A percentile compares a stretch with the other conserved stretches of the same genome.
phyloP scores from a whole-genome alignment of 2,888 invertebrate species.

The Melanchra persicariae region DNA sequence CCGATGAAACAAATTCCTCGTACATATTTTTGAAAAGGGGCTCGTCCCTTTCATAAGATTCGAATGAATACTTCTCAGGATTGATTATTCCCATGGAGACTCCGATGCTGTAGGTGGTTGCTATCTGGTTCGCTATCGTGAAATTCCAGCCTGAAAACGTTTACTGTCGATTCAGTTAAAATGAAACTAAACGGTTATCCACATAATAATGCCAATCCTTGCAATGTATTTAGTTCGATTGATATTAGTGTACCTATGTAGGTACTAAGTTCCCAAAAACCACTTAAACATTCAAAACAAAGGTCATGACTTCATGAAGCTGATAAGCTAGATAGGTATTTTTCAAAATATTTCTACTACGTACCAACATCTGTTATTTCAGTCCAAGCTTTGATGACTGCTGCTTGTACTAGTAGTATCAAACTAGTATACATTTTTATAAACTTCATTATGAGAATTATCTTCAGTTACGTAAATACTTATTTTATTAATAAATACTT shows the following conservation, averaged over 20 bases:
- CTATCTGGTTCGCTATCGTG: constrained; percentile 65
- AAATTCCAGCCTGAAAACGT: constrained; percentile 65
- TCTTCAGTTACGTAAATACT: neutral
- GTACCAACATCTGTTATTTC: constrained; percentile 13
- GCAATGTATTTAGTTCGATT: neutral
- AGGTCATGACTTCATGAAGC: neutral
- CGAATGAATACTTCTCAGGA: constrained; percentile 78
- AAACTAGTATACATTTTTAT: neutral
- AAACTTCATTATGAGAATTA: neutral
- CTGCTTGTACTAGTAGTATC: neutral
- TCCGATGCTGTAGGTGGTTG: constrained; percentile 70
- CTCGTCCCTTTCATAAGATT: constrained; percentile 77
- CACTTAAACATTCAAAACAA: neutral
- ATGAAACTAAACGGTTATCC: neutral
- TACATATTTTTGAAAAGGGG: constrained; percentile 76
- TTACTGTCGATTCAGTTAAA: constrained; percentile 47
- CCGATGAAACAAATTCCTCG: constrained; percentile 69
- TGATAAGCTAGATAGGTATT: neutral
- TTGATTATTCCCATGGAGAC: constrained; percentile 80
- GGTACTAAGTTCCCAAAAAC: neutral
- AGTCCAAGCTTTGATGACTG: neutral
- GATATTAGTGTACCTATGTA: neutral
- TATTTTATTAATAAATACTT: neutral
- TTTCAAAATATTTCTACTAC: neutral
- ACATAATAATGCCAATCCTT: neutral